Base-by-base conservation (phyloP, 2,113 vertebrate species). In the Tenebrosternarchus preto region DNA sequence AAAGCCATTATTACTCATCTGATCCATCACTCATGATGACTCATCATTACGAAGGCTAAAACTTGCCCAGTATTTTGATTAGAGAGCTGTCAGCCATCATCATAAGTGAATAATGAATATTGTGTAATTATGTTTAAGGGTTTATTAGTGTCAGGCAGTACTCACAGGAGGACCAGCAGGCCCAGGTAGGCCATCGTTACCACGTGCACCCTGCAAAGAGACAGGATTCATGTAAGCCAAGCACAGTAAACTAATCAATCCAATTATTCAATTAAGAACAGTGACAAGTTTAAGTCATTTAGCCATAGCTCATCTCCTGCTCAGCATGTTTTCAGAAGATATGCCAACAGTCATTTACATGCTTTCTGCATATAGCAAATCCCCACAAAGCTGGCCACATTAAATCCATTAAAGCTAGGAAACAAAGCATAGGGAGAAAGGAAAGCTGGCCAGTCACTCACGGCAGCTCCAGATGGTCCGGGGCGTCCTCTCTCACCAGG, bases 401-500 rank as follows among this genome's bases (percentile, higher is more conserved):
- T n/a, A 3, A 7, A 39, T 27, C 12, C 59, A 27, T 1, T 61
- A 22, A 25, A 11, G 59, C 59, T 24, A 25, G 59, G 20, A 61
- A 9, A 61, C 24, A 66, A 53, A 31, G 12, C 33, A 50, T 7
- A 25, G 33, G 17, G 61, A 33, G 25, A 64, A 9, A 8, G 19
- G 19, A 31, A 15, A 56, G 33, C 19, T 0, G 2, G 22, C n/a
- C 39, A 25, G 36, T 19, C 75, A 97, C 98, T 98, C 88, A 99
- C 98, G 90, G 97, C 96, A 2, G 96, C 67, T 73, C 98, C 97
- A 19, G 96, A 80, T 0, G 95, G 83, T 83, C 98, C 98, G 5
- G 97, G 91, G 20, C 96, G 96, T 84, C 97, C 98, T 92, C 98
- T 95, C 93, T 99, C 98, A 3, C 98, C 98, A 1, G 96, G 94